These are phyloP conservation scores for Ifrita kowaldi DNA, from an alignment of 2,113 vertebrate genomes.

Conservation along the genomic window DNA sequence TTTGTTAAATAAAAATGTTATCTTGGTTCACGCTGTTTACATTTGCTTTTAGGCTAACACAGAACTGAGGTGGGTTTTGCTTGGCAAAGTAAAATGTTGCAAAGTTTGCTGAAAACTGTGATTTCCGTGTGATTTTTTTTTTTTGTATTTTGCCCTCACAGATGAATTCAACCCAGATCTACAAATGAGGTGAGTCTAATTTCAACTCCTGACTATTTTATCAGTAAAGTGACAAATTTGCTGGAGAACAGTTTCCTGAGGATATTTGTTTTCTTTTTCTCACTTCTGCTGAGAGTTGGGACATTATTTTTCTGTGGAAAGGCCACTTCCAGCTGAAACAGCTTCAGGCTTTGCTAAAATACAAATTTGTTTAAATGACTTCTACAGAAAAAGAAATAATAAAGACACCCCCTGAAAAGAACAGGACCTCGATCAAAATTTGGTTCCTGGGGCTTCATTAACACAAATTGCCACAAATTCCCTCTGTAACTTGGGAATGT, in stretches of 20 bases:
- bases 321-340: constrained; percentile 2
- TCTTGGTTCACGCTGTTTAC: neutral
- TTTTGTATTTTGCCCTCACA: neutral
- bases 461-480: neutral
- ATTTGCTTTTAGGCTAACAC: neutral
- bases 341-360: neutral
- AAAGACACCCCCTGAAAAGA: neutral
- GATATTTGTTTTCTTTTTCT: neutral
- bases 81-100: neutral
- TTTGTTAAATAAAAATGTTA: neutral
- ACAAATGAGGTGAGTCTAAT: neutral
- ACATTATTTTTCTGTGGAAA: neutral
- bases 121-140: neutral
- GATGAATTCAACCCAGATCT: neutral
- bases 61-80: neutral
- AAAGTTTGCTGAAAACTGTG: neutral
- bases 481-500: neutral
- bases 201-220: neutral
- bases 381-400: neutral
- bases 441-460: neutral
- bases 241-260: neutral
- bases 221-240: neutral
- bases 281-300: neutral
- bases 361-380: neutral
- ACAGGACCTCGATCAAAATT: neutral